These are phyloP conservation scores for Macaca nemestrina DNA, from an alignment of 2,113 vertebrate genomes.

Conservation along the genomic window DNA sequence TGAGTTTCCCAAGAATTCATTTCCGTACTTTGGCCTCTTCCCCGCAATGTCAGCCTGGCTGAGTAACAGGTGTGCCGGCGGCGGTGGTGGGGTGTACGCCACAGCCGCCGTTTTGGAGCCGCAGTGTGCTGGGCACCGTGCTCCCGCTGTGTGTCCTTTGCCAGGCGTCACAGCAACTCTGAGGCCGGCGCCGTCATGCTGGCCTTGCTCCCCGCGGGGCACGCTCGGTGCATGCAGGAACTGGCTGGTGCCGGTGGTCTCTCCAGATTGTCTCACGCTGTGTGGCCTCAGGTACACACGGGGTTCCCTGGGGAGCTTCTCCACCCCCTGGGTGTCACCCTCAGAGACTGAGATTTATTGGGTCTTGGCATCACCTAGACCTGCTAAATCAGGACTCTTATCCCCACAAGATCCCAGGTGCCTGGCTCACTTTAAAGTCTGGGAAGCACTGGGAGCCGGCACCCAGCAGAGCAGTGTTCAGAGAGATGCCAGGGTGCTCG, in stretches of 20 bases:
- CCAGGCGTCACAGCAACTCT: background rate
- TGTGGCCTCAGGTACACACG: background rate
- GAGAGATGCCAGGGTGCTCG: background rate
- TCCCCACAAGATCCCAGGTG: background rate
- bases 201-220: background rate
- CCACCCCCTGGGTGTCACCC: background rate
- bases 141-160: background rate
- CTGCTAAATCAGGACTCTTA: background rate
- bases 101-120: background rate
- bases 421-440: accelerated
- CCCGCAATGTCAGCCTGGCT: background rate
- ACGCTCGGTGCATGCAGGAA: too few relatives aligned
- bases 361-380: background rate
- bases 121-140: too few relatives aligned
- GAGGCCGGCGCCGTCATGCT: background rate
- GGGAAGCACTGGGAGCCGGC: background rate
- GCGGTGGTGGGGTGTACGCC: background rate
- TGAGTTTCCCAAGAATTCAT: background rate
- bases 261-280: background rate
- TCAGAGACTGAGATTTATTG: background rate
- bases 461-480: background rate
- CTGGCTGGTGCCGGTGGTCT: background rate
- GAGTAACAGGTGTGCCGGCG: background rate
- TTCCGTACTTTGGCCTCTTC: background rate
- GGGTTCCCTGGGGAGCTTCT: background rate